phyloP scores from a whole-genome alignment of 1,140 invertebrate species.

The Episyrphus balteatus region DNA sequence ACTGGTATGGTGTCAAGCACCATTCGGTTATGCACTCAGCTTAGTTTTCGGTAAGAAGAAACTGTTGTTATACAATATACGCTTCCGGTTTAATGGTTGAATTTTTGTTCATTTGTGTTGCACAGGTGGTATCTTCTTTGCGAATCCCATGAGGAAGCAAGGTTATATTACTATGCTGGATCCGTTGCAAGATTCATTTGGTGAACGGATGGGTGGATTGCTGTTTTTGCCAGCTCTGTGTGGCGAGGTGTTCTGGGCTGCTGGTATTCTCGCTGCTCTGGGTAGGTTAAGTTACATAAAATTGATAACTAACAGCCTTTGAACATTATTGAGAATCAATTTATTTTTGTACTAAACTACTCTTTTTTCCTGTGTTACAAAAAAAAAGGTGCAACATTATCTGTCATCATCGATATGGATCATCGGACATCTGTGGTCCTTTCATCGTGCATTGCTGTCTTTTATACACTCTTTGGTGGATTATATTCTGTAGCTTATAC shows the following conservation, averaged over 20 bases:
- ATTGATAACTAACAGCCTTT: neutral
- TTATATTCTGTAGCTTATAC: slow-evolving; percentile 97
- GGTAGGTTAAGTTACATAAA: slow-evolving; percentile 42
- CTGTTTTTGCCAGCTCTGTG: slow-evolving; percentile 92
- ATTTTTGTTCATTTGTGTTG: slow-evolving; percentile 5
- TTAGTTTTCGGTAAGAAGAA: slow-evolving; percentile 67
- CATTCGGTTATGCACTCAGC: slow-evolving; percentile 91
- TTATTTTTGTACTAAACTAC: neutral
- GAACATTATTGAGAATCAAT: neutral
- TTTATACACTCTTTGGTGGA: slow-evolving; percentile 96
- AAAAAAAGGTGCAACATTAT: slow-evolving; percentile 71
- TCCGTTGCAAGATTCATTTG: slow-evolving; percentile 91
- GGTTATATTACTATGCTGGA: slow-evolving; percentile 99
- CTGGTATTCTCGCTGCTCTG: slow-evolving; percentile 88
- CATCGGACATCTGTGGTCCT: slow-evolving; percentile 86
- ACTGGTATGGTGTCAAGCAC: slow-evolving; percentile 92
- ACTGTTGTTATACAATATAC: neutral
- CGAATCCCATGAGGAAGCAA: slow-evolving; percentile 92
- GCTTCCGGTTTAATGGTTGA: neutral
- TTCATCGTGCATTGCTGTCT: slow-evolving; percentile 89
- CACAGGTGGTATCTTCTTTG: slow-evolving; percentile 94
- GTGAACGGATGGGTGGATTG: slow-evolving; percentile 91
- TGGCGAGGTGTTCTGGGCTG: slow-evolving; percentile 97
- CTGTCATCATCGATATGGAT: slow-evolving; percentile 93
- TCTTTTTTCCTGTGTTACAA: neutral